Conservation (phyloP, 53 echinoderm and acorn worm species). For the Mesocentrotus franciscanus region DNA sequence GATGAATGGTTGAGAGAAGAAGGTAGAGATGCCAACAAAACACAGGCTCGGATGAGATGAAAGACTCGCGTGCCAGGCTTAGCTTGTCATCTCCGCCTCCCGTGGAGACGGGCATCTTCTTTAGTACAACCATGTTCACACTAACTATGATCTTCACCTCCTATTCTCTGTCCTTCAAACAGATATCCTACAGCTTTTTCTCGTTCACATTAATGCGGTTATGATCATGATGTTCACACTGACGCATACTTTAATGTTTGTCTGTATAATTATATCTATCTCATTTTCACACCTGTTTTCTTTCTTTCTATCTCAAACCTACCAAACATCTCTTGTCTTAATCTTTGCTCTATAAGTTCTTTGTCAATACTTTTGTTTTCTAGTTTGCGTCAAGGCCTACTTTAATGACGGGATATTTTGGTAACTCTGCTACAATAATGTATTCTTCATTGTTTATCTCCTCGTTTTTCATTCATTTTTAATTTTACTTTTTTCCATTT, state of each 20-base stretch:
- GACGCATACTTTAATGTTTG: not conserved
- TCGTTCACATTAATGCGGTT: not conserved
- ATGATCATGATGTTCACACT: not conserved
- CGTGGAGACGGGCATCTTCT: not conserved
- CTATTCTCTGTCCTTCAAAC: not conserved
- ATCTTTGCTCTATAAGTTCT: too few species aligned
- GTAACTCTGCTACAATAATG: too few species aligned
- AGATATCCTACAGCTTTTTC: not conserved
- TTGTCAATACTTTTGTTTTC: too few species aligned
- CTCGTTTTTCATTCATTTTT: too few species aligned
- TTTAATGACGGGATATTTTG: too few species aligned
- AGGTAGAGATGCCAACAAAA: not conserved
- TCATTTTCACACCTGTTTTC: too few species aligned
- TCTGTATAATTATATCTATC: too few species aligned
- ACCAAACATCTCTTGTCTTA: too few species aligned
- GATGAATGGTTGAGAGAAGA: not conserved
- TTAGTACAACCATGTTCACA: not conserved
- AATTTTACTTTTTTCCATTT: too few species aligned
- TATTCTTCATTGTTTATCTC: too few species aligned
- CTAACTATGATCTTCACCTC: not conserved
- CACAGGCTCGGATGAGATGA: not conserved
- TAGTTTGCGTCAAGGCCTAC: too few species aligned
- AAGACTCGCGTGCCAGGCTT: not conserved
- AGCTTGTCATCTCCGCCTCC: not conserved
- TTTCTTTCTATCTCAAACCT: too few species aligned